Evolutionary conservation across 2,797 vertebrate genomes (phyloP), one percentile per base, ranked within the genome.

Genomic region (Phrynocephalus vlangalii): DNA sequence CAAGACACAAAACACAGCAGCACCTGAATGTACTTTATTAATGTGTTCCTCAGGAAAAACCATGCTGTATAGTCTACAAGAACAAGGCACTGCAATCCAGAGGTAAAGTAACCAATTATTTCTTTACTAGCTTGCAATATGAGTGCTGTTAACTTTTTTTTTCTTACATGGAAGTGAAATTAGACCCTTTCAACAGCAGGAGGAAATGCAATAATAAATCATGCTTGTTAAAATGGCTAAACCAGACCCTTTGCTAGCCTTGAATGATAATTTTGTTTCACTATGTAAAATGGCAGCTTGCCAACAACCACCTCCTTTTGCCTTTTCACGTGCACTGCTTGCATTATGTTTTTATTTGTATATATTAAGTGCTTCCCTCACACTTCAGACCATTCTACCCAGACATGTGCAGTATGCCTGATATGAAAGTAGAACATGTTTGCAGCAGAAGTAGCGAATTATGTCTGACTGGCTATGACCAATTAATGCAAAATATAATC

Each of bases 311-410:
- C 75, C 88, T 92, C 91, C 89, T 93, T 93, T 89, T 91, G 92
- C 93, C 92, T 77, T 95, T 94, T 92, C 94, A 93, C 91, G 92
- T 93, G 91, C 91, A 87, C 89, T 91, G 90, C 89, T 94, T 92
- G 94, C 92, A 95, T 92, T 79, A 88, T 93, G 91, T 94, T 95
- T 95, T 94, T 95, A 94, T 95, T 95, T 95, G 92, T 95, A 94
- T 94, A 94, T 96, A 94, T 96, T 94, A 96, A 94, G 93, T 95
- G 94, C 82, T 86, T 94, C 95, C 94, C 93, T 95, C 90, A 93
- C 94, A 95, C 93, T 91, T 92, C 87, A 33, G 30, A 48, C 22
- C 5, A 8, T 84, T 84, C 38, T 67, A 56, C 2, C 83, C 93
- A 93, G 92, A 93, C 86, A 75, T 83, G 91, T 94, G 88, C 70